Evolutionary conservation across 1,140 invertebrate genomes (phyloP), one percentile per base, ranked within the genome.

Genomic region (Brevipalpus yothersi): DNA sequence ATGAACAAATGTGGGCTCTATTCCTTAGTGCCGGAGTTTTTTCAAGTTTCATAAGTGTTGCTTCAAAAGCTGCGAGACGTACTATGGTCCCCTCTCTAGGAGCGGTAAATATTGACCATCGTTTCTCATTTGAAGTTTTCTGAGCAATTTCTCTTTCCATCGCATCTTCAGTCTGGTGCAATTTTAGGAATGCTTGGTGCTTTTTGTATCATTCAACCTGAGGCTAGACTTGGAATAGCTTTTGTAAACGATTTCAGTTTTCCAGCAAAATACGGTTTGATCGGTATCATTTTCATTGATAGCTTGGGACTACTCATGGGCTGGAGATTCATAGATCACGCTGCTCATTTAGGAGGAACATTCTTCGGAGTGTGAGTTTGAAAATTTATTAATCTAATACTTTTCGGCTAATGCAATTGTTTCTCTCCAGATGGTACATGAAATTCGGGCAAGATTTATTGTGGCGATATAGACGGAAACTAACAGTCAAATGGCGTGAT

Each of bases 281-380:
- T 89, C 75, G 81, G 78, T 11, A 75, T 95, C 53, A 79, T 95
- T 68, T 75, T 77, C 2, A 67, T 95, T 42, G 92, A 96, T 72
- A 69, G 79, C 54, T 73, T 78, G 31, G 91, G 91, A 19, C 75
- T 92, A 43, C 41, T 91, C 7, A 68, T 90, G 23, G 78, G 84
- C n/a, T 96, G 90, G 89, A 81, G 79, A 70, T 78, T 88, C 61
- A 86, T 96, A 69, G 93, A 97, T 69, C 92, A 97, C 75, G 90
- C 91, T n/a, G 92, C 89, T 40, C 93, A 97, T 82, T 78, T 97
- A 64, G 88, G 89, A 55, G 92, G 92, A 57, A 82, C 84, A 45
- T 66, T 89, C 47, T 90, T 83, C 75, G 92, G 92, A 76, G 78
- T 95, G 84, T 91, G 68, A 72, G 69, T 59, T 78, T 80, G 74